Evolutionary conservation across 2,888 invertebrate genomes (phyloP), one percentile per base, ranked within the genome.

Genomic region (Mellilla xanthometata): DNA sequence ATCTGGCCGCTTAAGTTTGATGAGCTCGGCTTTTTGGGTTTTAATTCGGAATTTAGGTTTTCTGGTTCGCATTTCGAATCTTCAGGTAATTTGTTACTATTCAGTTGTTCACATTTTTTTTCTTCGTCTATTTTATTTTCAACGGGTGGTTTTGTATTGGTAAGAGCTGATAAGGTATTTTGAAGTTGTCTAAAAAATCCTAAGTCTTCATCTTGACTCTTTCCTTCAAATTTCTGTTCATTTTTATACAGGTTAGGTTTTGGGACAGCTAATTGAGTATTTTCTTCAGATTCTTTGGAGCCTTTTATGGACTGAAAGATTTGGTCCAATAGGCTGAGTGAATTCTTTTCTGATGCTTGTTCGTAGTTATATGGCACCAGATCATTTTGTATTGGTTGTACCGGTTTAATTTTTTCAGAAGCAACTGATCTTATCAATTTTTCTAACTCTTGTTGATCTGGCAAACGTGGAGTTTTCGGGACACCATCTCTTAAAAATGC

Each of bases 181-280:
- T 40, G 39, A 13, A 31, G 12, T 7, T 39, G 39, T 9, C 30
- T 24, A 7, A 39, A 9, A 12, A 39, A 22, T 1, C 30, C 28
- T 5, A 19, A 3, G 6, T 19, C 6, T 3, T 19, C 15, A 5
- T 19, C 15, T 19, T 19, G 15, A 6, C 2, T 19, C 3, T 1
- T 19, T 19, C 6, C 6, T 19, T 19, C 15, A 19, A 15, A 10
- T 8, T 27, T 27, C 3, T 3, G 15, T 15, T 1, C 10, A 10
- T 35, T 27, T 23, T 11, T 5, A 10, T 1, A 1, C 6, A 1
- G 15, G 1, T 1, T 19, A 19, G 15, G 15, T 19, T 19, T 3
- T 19, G 15, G 15, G 3, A 19, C 15, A 19, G 15, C 3, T 5
- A 6, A 6, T 5, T 19, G 3, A 19, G 3, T 5, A 19, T 22